These are phyloP conservation scores for Squalus acanthias DNA, from an alignment of 2,797 vertebrate genomes.

Conservation along the genomic window DNA sequence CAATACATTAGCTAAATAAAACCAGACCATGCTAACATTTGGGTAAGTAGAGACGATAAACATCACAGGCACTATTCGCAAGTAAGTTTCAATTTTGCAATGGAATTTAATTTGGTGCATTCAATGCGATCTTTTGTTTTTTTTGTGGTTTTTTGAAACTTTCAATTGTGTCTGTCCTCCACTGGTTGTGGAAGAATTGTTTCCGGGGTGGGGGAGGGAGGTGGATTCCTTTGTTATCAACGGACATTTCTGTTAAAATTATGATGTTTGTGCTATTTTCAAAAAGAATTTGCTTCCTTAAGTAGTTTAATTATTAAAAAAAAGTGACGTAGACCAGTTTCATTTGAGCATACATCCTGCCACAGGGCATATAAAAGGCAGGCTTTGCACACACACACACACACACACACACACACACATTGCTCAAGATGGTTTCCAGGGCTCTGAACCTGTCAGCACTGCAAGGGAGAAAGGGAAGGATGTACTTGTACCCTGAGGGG, in stretches of 20 bases:
- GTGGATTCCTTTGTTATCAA: neutral
- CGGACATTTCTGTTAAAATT: neutral
- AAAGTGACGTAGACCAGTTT: neutral
- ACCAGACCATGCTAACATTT: neutral
- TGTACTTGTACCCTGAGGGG: neutral
- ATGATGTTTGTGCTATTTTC: neutral
- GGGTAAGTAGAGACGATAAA: neutral
- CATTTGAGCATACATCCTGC: neutral
- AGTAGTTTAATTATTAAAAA: neutral
- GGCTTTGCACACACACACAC: neutral
- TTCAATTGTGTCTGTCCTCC: neutral
- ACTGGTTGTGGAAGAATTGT: neutral
- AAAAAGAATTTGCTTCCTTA: neutral
- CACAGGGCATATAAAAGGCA: neutral
- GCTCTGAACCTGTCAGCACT: neutral
- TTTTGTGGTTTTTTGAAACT: neutral
- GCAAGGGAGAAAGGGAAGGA: neutral
- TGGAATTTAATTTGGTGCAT: slow-evolving; percentile 19
- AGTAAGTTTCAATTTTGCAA: neutral
- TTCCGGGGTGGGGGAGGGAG: neutral
- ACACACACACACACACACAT: neutral
- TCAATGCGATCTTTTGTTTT: neutral
- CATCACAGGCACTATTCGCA: neutral
- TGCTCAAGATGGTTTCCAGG: neutral
- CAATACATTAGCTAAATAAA: neutral